These are phyloP conservation scores for Carterocephalus palaemon DNA, from an alignment of 2,888 invertebrate species.

Conservation along the genomic window DNA sequence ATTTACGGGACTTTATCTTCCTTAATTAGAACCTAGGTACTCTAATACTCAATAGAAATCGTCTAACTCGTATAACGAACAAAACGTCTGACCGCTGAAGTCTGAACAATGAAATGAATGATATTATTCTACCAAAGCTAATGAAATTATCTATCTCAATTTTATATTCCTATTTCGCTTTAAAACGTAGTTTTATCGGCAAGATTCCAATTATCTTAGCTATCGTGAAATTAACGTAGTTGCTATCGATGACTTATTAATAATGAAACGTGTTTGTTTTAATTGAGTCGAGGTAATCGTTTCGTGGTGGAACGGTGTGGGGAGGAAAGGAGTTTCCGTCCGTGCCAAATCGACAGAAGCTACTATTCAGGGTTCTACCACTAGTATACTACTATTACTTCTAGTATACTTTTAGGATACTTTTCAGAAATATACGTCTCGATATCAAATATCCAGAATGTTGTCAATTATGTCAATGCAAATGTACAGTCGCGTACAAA, in stretches of 20 bases:
- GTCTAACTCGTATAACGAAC: slow-evolving; percentile 16
- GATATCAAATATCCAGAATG: no score
- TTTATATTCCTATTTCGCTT: slow-evolving; percentile 77
- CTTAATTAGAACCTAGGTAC: slow-evolving; percentile 53
- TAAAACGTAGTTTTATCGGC: slow-evolving; percentile 74
- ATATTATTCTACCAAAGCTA: slow-evolving; percentile 76
- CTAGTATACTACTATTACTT: no score
- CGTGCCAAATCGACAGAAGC: slow-evolving; percentile 29
- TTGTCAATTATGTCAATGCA: no score
- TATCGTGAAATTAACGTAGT: slow-evolving; percentile 65
- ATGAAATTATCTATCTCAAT: slow-evolving; percentile 76
- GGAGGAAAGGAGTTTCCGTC: slow-evolving; percentile 49
- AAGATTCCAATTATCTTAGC: slow-evolving; percentile 73
- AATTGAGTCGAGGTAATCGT: slow-evolving; percentile 58
- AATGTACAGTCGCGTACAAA: no score
- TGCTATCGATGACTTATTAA: slow-evolving; percentile 50
- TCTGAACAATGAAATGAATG: slow-evolving; percentile 36
- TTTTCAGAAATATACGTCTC: no score
- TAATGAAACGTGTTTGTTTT: slow-evolving; percentile 43
- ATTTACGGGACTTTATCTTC: slow-evolving; percentile 1
- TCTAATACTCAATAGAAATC: slow-evolving; percentile 41
- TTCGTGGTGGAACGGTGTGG: slow-evolving; percentile 70
- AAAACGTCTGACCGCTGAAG: slow-evolving; percentile 8
- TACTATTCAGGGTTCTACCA: background rate
- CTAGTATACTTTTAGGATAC: no score